Conservation (phyloP, 2,797 vertebrate genomes). For the Limosa lapponica region DNA sequence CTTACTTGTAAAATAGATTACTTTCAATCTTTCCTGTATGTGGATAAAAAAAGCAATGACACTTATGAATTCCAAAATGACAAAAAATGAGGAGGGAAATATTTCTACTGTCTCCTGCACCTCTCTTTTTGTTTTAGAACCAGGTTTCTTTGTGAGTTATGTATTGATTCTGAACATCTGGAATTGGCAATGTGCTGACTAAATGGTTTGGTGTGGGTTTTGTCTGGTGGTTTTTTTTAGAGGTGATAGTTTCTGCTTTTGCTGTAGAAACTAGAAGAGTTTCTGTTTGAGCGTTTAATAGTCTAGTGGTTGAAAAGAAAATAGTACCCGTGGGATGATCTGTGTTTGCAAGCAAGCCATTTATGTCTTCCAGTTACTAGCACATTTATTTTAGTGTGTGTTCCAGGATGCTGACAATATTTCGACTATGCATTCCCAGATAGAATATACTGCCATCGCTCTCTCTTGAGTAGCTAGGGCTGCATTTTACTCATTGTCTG, state of each 20-base stretch:
- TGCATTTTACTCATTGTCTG: neutral
- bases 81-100: neutral
- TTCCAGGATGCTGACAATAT: neutral
- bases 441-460: neutral
- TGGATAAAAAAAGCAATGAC: neutral
- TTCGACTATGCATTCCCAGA: neutral
- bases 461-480: neutral
- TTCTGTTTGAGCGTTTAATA: neutral
- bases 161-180: neutral
- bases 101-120: neutral
- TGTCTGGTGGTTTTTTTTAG: neutral
- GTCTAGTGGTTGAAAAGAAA: neutral
- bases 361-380: neutral
- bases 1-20: neutral
- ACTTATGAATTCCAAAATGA: neutral
- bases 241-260: neutral
- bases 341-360: neutral
- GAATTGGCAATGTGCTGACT: accelerated
- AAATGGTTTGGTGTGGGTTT: neutral
- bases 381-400: neutral
- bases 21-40: neutral
- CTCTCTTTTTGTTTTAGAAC: neutral
- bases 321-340: neutral
- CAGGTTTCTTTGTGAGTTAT: neutral
- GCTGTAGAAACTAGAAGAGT: neutral